Base-by-base conservation (phyloP, 2,888 invertebrate species). In the Lasioglossum pauxillum region DNA sequence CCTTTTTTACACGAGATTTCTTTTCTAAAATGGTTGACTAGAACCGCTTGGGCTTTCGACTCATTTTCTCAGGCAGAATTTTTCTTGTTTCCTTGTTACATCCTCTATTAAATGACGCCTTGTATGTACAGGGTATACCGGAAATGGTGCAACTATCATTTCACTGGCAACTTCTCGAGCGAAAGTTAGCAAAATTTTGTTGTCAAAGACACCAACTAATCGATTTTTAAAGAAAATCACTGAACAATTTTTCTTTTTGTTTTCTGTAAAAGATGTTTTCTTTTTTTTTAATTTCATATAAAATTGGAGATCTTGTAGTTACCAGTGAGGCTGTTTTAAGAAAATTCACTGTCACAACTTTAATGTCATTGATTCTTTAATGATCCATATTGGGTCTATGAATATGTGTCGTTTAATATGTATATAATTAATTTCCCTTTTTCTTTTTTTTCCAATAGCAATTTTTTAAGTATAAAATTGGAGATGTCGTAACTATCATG, bases 261-360 rank as follows among this genome's bases (percentile, higher is more conserved):
- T 57, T 1, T 57, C n/a, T n/a, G 4, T 10, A 57, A 27, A n/a
- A 10, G 4, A 0, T n/a, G 4, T n/a, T 57, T 23, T 35, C 35
- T 5, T 3, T 10, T 57, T 4, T 10, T n/a, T 16, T 41, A n/a
- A n/a, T 57, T 57, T 57, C 10, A 57, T 57, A 3, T 1, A 57
- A 57, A n/a, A 57, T 57, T 57, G 10, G n/a, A 57, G n/a, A 57
- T 57, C 10, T n/a, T 57, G 57, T n/a, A 57, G 57, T 57, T 57
- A 57, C 57, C 57, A 57, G 57, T 57, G 57, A 57, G 10, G n/a
- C n/a, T 57, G 57, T 57, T 53, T 57, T n/a, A n/a, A 57, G 57
- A 57, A 57, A 57, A 57, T 57, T 57, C 57, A 57, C 57, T 57
- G 57, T 57, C 57, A 57, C 57, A 57, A 57, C 57, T n/a, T 53